Evolutionary conservation across 2,113 vertebrate genomes (phyloP).

Genomic region (Garra rufa): DNA sequence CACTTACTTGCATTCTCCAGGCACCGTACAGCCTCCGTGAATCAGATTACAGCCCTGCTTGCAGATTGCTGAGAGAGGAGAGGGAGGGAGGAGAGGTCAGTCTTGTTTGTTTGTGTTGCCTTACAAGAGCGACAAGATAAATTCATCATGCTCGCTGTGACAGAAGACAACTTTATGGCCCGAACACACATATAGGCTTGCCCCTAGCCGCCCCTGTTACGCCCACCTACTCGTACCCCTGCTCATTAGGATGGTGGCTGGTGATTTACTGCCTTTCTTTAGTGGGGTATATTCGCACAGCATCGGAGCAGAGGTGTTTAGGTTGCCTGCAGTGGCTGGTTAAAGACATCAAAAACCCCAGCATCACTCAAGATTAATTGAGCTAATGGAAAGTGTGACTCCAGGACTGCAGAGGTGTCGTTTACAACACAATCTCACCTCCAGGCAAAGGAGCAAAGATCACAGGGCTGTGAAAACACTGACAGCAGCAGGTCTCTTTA

Average conservation of each 20-base stretch:
- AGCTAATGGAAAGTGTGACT: conserved; percentile 58
- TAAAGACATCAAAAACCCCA: conserved; percentile 33
- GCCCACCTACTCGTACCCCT: conserved; percentile 57
- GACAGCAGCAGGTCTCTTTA: conserved; percentile 44
- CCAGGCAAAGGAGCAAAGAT: conserved; percentile 56
- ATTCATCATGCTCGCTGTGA: conserved; percentile 55
- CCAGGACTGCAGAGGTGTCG: conserved; percentile 49
- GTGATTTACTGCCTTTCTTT: conserved; percentile 65
- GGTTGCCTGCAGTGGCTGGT: conserved; percentile 25
- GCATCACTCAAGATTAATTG: conserved; percentile 40
- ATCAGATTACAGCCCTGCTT: conserved; percentile 93
- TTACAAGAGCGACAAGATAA: conserved; percentile 63
- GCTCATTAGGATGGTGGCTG: conserved; percentile 56
- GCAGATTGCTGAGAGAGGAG: conserved; percentile 85
- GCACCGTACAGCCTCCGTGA: conserved; percentile 83
- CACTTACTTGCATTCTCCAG: conserved; percentile 94
- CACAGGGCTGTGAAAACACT: conserved; percentile 54
- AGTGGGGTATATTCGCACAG: neutral
- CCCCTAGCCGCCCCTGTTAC: conserved; percentile 19
- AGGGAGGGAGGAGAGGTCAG: conserved; percentile 33
- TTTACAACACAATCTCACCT: conserved; percentile 52
- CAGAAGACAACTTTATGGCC: conserved; percentile 65
- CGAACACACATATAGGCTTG: conserved; percentile 41
- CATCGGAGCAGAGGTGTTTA: neutral
- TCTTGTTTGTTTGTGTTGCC: conserved; percentile 57